A percentile compares a stretch with the other conserved stretches of the same genome.
Evolutionary conservation across 2,113 vertebrate species (phyloP).

Genomic region (Caranx ignobilis): DNA sequence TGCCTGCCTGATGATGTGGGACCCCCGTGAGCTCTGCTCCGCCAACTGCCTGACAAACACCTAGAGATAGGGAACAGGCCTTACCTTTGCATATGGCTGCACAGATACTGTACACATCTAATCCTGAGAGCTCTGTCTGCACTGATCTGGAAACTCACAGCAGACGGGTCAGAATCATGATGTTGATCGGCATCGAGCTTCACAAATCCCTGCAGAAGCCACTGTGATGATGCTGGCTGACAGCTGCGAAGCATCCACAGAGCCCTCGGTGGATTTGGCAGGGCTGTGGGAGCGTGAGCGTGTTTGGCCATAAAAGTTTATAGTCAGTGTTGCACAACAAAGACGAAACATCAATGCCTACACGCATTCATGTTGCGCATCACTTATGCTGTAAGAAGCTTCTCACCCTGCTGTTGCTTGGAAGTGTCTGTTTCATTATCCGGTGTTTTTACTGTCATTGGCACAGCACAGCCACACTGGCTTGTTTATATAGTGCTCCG

Average conservation of each 20-base stretch:
- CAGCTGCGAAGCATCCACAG: constrained; percentile 56
- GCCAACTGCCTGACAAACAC: constrained; percentile 3
- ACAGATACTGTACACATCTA: neutral
- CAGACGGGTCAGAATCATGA: constrained; percentile 29
- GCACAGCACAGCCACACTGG: neutral
- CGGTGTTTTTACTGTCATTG: constrained; percentile 34
- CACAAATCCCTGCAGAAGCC: constrained; percentile 30
- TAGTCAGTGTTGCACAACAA: constrained; percentile 44
- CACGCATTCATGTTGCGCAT: constrained; percentile 40
- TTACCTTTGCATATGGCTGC: constrained; percentile 8
- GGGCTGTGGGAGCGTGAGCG: constrained; percentile 30
- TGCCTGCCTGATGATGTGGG: constrained; percentile 42
- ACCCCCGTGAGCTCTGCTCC: constrained; percentile 52
- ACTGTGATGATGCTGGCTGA: constrained; percentile 51
- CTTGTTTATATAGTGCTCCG: constrained; percentile 21
- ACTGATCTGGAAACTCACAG: constrained; percentile 40
- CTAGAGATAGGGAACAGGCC: neutral
- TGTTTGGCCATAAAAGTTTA: constrained; percentile 47
- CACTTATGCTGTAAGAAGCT: constrained; percentile 40
- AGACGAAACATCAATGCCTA: constrained; percentile 37
- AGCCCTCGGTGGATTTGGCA: constrained; percentile 46
- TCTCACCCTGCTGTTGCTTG: constrained; percentile 11
- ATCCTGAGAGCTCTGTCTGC: constrained; percentile 22
- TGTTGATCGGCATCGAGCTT: constrained; percentile 25
- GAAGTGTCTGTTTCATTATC: constrained; percentile 50